These are phyloP conservation scores for Setipinna tenuifilis DNA, from an alignment of 2,797 vertebrate genomes.

Conservation along the genomic window DNA sequence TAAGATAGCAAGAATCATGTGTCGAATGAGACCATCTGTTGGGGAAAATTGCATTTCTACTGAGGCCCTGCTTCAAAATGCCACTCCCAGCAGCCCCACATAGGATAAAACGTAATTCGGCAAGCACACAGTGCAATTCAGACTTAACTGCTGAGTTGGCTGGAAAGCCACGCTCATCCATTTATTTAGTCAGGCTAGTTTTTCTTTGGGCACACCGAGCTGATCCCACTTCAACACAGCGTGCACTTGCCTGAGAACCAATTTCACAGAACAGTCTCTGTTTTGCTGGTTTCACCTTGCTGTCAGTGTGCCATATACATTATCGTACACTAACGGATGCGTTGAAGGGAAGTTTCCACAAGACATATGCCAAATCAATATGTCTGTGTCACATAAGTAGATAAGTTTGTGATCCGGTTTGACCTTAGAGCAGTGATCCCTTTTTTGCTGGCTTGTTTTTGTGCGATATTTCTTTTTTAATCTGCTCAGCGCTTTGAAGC, in stretches of 20 bases:
- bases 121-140: conserved; percentile 29
- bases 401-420: neutral
- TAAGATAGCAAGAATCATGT: conserved; percentile 46
- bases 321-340: neutral
- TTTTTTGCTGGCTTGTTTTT: neutral
- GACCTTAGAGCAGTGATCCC: neutral
- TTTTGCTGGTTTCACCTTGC: neutral
- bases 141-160: conserved; percentile 46
- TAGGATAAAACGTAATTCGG: conserved; percentile 44
- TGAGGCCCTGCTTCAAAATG: conserved; percentile 47
- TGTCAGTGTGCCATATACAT: neutral
- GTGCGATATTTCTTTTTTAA: neutral
- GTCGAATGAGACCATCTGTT: conserved; percentile 60
- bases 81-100: conserved; percentile 41
- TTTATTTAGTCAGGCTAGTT: conserved; percentile 40
- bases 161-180: conserved; percentile 31
- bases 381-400: neutral
- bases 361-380: neutral
- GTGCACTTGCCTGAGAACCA: conserved; percentile 30
- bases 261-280: conserved; percentile 36
- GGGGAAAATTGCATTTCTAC: conserved; percentile 55
- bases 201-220: conserved; percentile 36
- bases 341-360: neutral
- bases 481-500: neutral
- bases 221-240: conserved; percentile 27